Evolutionary conservation across 2,888 invertebrate genomes (phyloP).

Genomic region (Nematopogon swammerdamellus): DNA sequence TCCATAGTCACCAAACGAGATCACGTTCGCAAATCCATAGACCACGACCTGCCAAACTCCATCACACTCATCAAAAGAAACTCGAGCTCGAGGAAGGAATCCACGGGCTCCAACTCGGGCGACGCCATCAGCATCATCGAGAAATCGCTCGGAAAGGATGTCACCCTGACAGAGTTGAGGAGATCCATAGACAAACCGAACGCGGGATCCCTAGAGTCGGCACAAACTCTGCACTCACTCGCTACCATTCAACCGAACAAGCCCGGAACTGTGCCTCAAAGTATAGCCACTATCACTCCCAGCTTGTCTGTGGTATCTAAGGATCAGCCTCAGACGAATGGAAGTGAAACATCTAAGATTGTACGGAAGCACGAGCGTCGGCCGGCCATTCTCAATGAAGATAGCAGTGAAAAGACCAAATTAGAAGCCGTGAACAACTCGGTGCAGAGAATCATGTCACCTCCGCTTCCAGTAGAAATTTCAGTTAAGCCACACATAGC

Average conservation of each 20-base stretch:
- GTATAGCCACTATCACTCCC: slow-evolving; percentile 14
- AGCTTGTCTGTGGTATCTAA: background rate
- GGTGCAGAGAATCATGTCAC: no score
- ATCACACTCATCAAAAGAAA: slow-evolving; percentile 49
- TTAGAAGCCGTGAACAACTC: no score
- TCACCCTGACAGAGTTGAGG: slow-evolving; percentile 46
- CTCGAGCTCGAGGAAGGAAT: slow-evolving; percentile 44
- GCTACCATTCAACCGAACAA: slow-evolving; percentile 35
- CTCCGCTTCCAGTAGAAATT: no score
- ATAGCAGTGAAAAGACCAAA: no score
- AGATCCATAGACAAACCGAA: slow-evolving; percentile 41
- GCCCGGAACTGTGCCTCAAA: slow-evolving; percentile 17
- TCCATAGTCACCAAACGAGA: slow-evolving; percentile 46
- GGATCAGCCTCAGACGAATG: background rate
- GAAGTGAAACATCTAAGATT: background rate
- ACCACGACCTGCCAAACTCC: slow-evolving; percentile 45
- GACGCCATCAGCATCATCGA: slow-evolving; percentile 51
- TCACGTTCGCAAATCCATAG: slow-evolving; percentile 42
- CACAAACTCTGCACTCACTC: slow-evolving; percentile 30
- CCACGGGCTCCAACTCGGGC: slow-evolving; percentile 39
- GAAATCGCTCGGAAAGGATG: slow-evolving; percentile 47
- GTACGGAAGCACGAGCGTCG: no score
- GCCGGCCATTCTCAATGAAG: no score
- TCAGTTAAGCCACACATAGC: no score
- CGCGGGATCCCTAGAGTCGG: slow-evolving; percentile 22